These are phyloP conservation scores for Ovibos moschatus DNA, from an alignment of 2,113 vertebrate species.

Conservation along the genomic window DNA sequence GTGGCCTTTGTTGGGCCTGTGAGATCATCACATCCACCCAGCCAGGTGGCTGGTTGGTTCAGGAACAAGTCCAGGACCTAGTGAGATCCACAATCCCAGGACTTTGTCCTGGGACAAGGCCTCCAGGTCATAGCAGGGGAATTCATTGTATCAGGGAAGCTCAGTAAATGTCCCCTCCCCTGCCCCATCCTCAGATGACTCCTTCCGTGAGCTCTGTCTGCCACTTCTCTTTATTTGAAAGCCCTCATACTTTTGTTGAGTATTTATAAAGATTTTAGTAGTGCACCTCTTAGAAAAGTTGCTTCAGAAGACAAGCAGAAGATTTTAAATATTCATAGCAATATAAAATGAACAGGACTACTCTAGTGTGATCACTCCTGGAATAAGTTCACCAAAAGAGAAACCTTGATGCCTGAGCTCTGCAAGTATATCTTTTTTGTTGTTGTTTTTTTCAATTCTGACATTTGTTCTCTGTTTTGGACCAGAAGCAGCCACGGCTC, in stretches of 20 bases:
- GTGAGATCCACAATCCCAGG: not conserved
- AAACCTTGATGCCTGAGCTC: not conserved
- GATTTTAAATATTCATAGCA: not conserved
- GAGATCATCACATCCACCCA: not conserved
- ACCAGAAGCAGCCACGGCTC: not conserved
- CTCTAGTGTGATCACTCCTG: not conserved
- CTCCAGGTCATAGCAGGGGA: not conserved
- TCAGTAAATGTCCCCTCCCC: not conserved
- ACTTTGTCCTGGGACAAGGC: not conserved
- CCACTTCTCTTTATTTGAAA: not conserved
- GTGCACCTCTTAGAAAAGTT: not conserved
- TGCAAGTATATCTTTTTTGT: not conserved
- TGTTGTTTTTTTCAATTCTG: not conserved
- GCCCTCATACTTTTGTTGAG: not conserved
- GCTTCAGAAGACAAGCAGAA: not conserved
- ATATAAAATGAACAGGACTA: not conserved
- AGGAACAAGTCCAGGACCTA: not conserved
- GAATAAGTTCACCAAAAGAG: not conserved
- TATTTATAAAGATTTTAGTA: not conserved
- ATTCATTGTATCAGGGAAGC: not conserved
- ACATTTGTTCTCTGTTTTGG: not conserved
- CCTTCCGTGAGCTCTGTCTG: not conserved
- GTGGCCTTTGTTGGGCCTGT: not conserved
- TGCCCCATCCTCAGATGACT: not conserved
- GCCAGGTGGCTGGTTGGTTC: not conserved